Evolutionary conservation across 2,113 vertebrate genomes (phyloP).

Genomic region (Vidua macroura): DNA sequence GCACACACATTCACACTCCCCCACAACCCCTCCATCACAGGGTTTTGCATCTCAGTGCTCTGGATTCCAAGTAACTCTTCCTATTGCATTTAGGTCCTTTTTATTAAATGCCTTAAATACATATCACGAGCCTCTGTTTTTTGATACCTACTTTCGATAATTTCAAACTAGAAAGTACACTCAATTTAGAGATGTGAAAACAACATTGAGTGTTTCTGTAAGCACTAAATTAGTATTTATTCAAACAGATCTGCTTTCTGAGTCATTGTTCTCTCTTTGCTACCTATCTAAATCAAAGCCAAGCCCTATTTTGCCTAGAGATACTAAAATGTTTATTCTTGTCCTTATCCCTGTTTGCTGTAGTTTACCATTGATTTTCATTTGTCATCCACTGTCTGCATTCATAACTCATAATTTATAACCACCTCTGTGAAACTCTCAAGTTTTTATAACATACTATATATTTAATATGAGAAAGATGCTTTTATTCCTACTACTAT

Average conservation of each 20-base stretch:
- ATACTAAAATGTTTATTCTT: neutral
- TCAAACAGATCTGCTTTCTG: neutral
- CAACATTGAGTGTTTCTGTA: neutral
- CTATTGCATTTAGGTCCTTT: neutral
- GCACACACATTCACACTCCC: neutral
- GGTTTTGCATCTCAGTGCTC: neutral
- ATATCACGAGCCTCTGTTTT: neutral
- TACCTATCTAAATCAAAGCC: neutral
- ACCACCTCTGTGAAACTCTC: neutral
- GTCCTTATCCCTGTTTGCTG: neutral
- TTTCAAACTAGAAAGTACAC: neutral
- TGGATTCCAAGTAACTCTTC: neutral
- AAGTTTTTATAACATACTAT: constrained; percentile 8
- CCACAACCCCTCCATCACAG: fast-evolving
- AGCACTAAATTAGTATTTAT: neutral
- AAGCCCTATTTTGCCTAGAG: neutral
- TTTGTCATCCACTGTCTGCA: constrained; percentile 1
- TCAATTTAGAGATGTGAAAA: neutral
- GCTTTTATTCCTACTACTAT: neutral
- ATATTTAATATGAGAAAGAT: constrained; percentile 29
- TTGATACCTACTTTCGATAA: neutral
- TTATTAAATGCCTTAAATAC: neutral
- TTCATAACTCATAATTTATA: constrained; percentile 21
- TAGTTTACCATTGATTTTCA: constrained; percentile 2
- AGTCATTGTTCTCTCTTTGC: neutral